phyloP scores from a whole-genome alignment of 2,797 vertebrate species.

The Tapirus indicus region DNA sequence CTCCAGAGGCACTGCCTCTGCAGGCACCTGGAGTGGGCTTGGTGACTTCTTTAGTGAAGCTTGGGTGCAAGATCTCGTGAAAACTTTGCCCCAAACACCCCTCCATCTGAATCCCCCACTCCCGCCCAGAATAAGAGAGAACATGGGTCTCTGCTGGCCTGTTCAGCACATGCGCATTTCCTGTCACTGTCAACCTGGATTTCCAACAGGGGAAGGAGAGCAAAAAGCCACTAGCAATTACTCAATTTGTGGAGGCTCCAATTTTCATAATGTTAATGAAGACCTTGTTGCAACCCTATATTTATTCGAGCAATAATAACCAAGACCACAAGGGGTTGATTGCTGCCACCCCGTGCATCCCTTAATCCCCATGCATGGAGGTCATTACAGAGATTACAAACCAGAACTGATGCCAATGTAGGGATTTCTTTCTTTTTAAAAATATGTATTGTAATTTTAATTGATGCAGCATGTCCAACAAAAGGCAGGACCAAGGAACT shows the following conservation, averaged over 20 bases:
- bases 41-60: not conserved
- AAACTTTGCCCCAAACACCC: not conserved
- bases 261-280: constrained; percentile 53
- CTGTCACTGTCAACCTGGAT: not conserved
- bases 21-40: not conserved
- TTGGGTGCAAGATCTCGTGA: not conserved
- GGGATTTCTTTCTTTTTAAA: not conserved
- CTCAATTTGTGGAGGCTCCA: constrained; percentile 28
- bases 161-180: constrained; percentile 44
- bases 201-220: not conserved
- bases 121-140: not conserved
- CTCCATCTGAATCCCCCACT: not conserved
- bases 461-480: not conserved
- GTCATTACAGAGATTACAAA: constrained; percentile 19
- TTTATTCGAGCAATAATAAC: constrained; percentile 61
- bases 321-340: constrained; percentile 28
- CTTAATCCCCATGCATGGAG: constrained; percentile 8
- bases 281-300: not conserved
- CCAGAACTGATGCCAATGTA: not conserved
- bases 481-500: constrained; percentile 22
- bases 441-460: constrained; percentile 13
- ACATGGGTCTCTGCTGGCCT: not conserved
- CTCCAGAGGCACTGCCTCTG: not conserved
- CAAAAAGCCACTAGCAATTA: constrained; percentile 60
- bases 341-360: not conserved